phyloP scores from a whole-genome alignment of 1,140 invertebrate genomes.

The Drosophila lacteicornis region DNA sequence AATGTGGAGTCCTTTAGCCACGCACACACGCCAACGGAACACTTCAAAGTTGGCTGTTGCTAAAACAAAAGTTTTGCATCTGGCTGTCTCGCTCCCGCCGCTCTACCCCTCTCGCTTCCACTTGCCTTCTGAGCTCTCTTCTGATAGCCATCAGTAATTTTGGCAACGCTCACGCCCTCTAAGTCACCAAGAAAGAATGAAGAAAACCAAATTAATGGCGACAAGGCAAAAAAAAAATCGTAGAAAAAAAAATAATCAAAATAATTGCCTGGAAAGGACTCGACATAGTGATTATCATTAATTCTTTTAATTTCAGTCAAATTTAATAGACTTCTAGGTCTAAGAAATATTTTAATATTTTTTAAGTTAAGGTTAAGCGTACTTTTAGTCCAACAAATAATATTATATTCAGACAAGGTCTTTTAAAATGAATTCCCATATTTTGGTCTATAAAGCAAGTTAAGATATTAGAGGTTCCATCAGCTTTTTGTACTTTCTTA shows the following conservation, averaged over 20 bases:
- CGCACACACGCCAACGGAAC: slow-evolving; percentile 61
- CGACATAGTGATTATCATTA: slow-evolving; percentile 18
- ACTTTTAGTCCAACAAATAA: no score
- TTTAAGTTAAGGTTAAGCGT: no score
- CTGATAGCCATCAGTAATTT: slow-evolving; percentile 82
- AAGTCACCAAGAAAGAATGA: slow-evolving; percentile 43
- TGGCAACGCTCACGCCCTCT: slow-evolving; percentile 51
- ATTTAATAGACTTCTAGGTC: background rate
- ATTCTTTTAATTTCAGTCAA: background rate
- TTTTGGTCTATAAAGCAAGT: background rate
- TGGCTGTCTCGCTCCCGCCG: slow-evolving; percentile 36
- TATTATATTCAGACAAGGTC: background rate
- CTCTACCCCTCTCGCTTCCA: slow-evolving; percentile 3
- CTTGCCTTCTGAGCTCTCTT: slow-evolving; percentile 38
- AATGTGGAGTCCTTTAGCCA: slow-evolving; percentile 48
- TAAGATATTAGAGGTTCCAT: background rate
- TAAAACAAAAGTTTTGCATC: slow-evolving; percentile 79
- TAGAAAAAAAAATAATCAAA: background rate
- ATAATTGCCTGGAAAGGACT: slow-evolving; percentile 12
- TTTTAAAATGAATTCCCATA: background rate
- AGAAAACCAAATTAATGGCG: slow-evolving; percentile 55
- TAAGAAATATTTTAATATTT: background rate
- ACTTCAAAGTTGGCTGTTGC: slow-evolving; percentile 79
- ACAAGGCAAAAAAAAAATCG: slow-evolving; percentile 10
- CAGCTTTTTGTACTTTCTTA: background rate